These are phyloP conservation scores for Patiria pectinifera DNA, from an alignment of 53 echinoderm and acorn worm species.

Conservation along the genomic window DNA sequence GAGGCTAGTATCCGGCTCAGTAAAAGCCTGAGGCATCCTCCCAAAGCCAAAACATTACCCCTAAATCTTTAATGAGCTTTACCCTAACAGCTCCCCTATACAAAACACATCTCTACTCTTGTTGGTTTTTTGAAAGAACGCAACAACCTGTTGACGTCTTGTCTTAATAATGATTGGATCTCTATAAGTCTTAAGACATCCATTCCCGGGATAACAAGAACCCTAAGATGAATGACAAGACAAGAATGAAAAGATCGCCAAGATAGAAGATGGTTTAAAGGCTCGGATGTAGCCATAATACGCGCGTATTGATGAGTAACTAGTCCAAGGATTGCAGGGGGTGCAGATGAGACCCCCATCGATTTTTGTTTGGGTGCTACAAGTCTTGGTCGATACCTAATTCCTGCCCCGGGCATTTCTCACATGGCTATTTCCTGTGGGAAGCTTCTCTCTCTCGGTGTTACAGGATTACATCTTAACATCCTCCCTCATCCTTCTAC, in stretches of 20 bases:
- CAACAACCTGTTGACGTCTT: slow-evolving; percentile 30
- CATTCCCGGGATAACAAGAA: neutral
- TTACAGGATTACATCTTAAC: slow-evolving; percentile 22
- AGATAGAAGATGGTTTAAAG: neutral
- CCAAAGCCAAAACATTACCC: neutral
- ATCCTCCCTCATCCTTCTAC: slow-evolving; percentile 16
- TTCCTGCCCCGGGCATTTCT: slow-evolving; percentile 23
- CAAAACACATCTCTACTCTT: slow-evolving; percentile 7
- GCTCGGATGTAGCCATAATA: slow-evolving; percentile 13
- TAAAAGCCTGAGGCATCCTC: neutral
- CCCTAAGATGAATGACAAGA: slow-evolving; percentile 15
- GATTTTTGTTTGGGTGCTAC: slow-evolving; percentile 43
- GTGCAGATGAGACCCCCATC: neutral
- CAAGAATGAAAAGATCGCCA: neutral
- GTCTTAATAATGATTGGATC: neutral
- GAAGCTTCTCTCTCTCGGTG: neutral
- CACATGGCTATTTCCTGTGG: neutral
- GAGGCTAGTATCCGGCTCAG: neutral
- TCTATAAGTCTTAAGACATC: neutral
- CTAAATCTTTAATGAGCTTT: slow-evolving; percentile 43
- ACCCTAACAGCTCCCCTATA: neutral
- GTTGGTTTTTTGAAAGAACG: neutral
- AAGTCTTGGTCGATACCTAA: slow-evolving; percentile 21
- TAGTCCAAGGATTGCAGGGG: neutral
- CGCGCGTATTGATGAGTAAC: slow-evolving; percentile 18